Evolutionary conservation across 2,113 vertebrate species (phyloP), one percentile per base, ranked within the genome.

Genomic region (Ailurus styani): DNA sequence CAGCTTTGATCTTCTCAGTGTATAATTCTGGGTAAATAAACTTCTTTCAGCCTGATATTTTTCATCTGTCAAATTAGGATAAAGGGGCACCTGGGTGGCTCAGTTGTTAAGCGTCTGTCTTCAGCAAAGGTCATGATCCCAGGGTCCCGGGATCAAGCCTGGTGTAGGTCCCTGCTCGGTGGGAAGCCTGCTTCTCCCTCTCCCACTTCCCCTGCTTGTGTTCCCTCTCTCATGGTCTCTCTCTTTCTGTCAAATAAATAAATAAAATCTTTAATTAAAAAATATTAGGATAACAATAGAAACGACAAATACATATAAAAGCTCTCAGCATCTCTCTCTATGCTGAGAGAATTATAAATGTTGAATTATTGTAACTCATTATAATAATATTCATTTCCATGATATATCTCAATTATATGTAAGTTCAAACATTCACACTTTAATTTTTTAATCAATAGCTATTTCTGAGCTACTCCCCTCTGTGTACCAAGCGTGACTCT

Each of bases 231-330:
- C 23, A 57, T 23, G 11, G 25, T 60, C 57, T 27, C 9, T 57
- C 55, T 57, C 20, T 57, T 20, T 55, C 18, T 25, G 54, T 60
- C 25, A 60, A 60, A 60, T 60, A 60, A 60, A 60, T 60, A 60
- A 60, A 25, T 60, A 60, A 60, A 60, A 27, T 4, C 18, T 25
- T 60, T 60, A 27, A 60, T 25, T 10, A 27, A 60, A 60, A 27
- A 23, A 50, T n/a, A 87, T 84, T 68, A 97, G 60, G 40, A 78
- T 83, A 81, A 77, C 75, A 77, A 90, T 10, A 88, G 18, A 95
- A 95, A 87, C 75, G 93, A 94, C 12, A 95, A 95, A 89, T 27
- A 91, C 10, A 96, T 34, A 82, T 27, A 47, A 95, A 96, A 94
- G 21, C 42, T 62, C 66, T 93, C 25, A 90, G 85, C 75, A 87